phyloP scores from a whole-genome alignment of 1,140 invertebrate genomes.

The Pissodes strobi region DNA sequence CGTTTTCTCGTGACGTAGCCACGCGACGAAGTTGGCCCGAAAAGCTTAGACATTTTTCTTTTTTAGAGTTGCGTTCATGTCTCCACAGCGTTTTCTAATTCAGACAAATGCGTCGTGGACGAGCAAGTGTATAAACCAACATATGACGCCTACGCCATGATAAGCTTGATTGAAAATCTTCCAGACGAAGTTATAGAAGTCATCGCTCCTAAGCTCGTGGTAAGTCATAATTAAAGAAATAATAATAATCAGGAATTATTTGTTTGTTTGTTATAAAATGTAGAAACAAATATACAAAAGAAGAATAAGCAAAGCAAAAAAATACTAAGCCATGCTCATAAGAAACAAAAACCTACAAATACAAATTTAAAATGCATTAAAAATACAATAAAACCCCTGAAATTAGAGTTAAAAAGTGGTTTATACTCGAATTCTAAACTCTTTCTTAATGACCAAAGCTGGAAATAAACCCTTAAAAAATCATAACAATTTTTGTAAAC shows the following conservation, averaged over 20 bases:
- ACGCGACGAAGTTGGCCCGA: too few relatives aligned
- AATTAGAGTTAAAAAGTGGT: too few relatives aligned
- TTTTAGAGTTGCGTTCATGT: conserved; percentile 79
- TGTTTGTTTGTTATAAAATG: conserved; percentile 2
- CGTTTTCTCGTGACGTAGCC: too few relatives aligned
- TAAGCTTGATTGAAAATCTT: conserved; percentile 64
- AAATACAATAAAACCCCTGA: too few relatives aligned
- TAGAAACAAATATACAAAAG: background rate
- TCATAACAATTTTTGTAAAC: too few relatives aligned
- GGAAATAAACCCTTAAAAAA: too few relatives aligned
- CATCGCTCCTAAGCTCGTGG: conserved; percentile 61
- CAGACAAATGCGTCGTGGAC: conserved; percentile 69
- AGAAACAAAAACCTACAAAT: too few relatives aligned
- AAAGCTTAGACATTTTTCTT: background rate
- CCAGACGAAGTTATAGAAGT: conserved; percentile 63
- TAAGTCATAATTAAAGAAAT: conserved; percentile 55
- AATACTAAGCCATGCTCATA: background rate
- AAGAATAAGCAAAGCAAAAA: background rate
- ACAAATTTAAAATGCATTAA: too few relatives aligned
- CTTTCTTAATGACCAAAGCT: too few relatives aligned
- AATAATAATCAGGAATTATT: background rate
- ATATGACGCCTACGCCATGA: conserved; percentile 65
- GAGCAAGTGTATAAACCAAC: conserved; percentile 74
- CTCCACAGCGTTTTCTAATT: conserved; percentile 87
- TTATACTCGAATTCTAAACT: too few relatives aligned